These are phyloP conservation scores for Pipra filicauda DNA, from an alignment of 2,113 vertebrate genomes.

Conservation along the genomic window DNA sequence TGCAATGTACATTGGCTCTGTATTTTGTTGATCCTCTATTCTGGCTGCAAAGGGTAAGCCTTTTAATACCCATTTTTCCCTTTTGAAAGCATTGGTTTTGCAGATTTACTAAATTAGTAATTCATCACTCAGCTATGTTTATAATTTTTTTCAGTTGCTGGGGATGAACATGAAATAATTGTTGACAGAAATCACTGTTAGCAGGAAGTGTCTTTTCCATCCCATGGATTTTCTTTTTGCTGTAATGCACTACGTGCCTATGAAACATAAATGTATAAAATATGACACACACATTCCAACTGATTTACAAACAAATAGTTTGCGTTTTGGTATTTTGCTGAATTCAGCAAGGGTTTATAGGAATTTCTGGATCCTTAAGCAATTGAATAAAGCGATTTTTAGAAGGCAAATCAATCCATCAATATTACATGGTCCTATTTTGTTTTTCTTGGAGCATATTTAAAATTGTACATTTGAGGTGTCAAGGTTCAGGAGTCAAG, in stretches of 20 bases:
- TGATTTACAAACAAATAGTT: constrained; percentile 36
- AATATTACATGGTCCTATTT: constrained; percentile 47
- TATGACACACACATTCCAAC: not conserved
- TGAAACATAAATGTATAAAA: constrained; percentile 31
- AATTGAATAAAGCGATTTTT: constrained; percentile 47
- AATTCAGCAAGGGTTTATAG: constrained; percentile 23
- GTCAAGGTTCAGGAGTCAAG: constrained; percentile 79
- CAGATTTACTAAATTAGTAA: constrained; percentile 67
- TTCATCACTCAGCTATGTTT: constrained; percentile 44
- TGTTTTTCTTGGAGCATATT: constrained; percentile 64
- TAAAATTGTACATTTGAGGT: constrained; percentile 60
- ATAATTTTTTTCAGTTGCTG: constrained; percentile 44
- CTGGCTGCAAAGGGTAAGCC: constrained; percentile 55
- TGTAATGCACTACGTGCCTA: not conserved
- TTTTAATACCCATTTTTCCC: constrained; percentile 49
- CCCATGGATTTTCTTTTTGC: constrained; percentile 14
- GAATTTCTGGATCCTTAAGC: constrained; percentile 27
- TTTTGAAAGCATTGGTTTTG: constrained; percentile 50
- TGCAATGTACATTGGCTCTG: constrained; percentile 50
- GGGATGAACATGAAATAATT: constrained; percentile 41
- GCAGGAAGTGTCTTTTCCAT: constrained; percentile 16
- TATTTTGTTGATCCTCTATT: constrained; percentile 45
- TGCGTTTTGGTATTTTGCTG: constrained; percentile 28
- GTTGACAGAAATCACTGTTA: constrained; percentile 44
- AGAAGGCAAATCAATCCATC: constrained; percentile 50